These are phyloP conservation scores for Acestrorhynchus altus DNA, from an alignment of 2,797 vertebrate species.

Conservation along the genomic window DNA sequence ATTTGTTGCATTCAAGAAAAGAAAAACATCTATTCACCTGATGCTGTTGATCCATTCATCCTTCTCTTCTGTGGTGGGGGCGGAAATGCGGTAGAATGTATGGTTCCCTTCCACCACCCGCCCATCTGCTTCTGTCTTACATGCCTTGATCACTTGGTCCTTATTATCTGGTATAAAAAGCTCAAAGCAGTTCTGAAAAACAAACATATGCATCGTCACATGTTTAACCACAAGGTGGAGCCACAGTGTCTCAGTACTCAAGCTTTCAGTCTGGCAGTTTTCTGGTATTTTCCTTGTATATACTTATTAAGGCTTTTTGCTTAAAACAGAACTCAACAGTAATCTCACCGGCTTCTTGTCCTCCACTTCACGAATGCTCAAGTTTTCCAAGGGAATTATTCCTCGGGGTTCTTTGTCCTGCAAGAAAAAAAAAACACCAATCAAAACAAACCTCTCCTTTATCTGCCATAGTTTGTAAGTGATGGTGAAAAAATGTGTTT, in stretches of 20 bases:
- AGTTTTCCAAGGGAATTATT: conserved; percentile 95
- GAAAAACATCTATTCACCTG: conserved; percentile 77
- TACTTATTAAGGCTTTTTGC: not conserved
- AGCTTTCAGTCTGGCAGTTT: not conserved
- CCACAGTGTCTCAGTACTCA: not conserved
- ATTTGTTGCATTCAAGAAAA: not conserved
- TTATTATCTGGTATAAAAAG: conserved; percentile 97
- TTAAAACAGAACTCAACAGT: not conserved
- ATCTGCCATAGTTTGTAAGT: not conserved
- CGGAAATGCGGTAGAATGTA: conserved; percentile 95
- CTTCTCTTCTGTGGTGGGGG: conserved; percentile 91
- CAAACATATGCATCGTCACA: conserved; percentile 6
- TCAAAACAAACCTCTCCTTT: not conserved
- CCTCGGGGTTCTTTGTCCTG: conserved; percentile 97
- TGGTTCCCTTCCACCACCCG: conserved; percentile 99
- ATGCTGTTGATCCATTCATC: conserved; percentile 98
- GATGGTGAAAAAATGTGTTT: not conserved
- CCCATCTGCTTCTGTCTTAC: conserved; percentile 95
- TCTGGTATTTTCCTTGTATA: not conserved
- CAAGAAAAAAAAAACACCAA: not conserved
- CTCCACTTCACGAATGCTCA: conserved; percentile 95
- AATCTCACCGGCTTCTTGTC: conserved; percentile 93
- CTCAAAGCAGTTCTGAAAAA: conserved; percentile 92
- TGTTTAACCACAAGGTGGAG: not conserved
- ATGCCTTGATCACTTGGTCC: conserved; percentile 97